Base-by-base conservation (phyloP, 2,888 invertebrate genomes). In the Schrankia costaestrigalis region DNA sequence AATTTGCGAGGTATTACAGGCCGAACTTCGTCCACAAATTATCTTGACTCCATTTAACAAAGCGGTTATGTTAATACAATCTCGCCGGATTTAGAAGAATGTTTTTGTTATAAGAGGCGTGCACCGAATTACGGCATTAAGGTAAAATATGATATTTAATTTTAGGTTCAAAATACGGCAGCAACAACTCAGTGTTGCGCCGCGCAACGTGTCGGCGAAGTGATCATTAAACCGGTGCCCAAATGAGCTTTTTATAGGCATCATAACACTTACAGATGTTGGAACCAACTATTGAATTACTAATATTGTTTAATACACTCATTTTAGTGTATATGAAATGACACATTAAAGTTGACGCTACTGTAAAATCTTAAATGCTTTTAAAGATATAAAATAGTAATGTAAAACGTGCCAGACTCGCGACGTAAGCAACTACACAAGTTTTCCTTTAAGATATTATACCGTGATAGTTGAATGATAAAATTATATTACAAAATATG, bases 1-100 rank as follows among this genome's bases (percentile, higher is more conserved):
- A 87, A 87, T 87, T 87, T 87, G 86, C 84, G 83, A 85, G 82
- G 84, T 82, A 86, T 86, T 84, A 86, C 82, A 80, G 79, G 81
- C 78, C 80, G 71, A 87, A 87, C 80, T 86, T 85, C 63, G 76
- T 68, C 84, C 86, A 86, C 86, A 86, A 87, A 86, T 87, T 86
- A 85, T 84, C 82, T 78, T 69, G 78, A 84, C 81, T 85, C 78
- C 84, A 82, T 85, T 85, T 79, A 83, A 83, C 85, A 80, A 73
- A 80, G 82, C 78, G 78, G 82, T 86, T 85, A 87, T 86, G 86
- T 78, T 86, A 86, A 87, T 85, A 78, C 76, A 74, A 79, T 75
- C 78, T 69, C 59, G 63, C 73, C 71, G 73, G 80, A 82, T 82
- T 80, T 74, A 73, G 76, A 78, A 75, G 73, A 73, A 74, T 77